Evolutionary conservation across 2,888 invertebrate genomes (phyloP).

Genomic region (Euzophera pinguis): DNA sequence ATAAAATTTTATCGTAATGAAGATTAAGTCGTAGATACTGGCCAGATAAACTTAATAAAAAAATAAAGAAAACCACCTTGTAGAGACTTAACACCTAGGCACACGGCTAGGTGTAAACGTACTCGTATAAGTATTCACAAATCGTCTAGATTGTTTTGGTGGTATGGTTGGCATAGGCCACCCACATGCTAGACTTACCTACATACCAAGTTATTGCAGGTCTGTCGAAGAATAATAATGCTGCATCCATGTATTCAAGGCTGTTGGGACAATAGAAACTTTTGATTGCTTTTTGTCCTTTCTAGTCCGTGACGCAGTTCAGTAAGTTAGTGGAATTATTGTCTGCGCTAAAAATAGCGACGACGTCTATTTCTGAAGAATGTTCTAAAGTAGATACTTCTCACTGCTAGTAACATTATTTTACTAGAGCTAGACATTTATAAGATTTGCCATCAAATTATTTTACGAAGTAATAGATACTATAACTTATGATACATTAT

Average conservation of each 20-base stretch:
- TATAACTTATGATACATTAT: too few species aligned
- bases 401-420: too few species aligned
- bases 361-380: neutral
- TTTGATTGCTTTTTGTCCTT: conserved; percentile 63
- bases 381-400: too few species aligned
- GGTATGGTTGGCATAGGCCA: conserved; percentile 50
- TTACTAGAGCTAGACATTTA: too few species aligned
- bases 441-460: too few species aligned
- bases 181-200: conserved; percentile 44
- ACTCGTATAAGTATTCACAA: conserved; percentile 48
- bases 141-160: conserved; percentile 43
- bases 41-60: neutral
- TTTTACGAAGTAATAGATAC: too few species aligned
- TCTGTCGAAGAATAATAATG: conserved; percentile 59
- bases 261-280: conserved; percentile 46
- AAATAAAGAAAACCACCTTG: neutral
- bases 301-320: conserved; percentile 29
- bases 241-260: conserved; percentile 46
- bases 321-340: conserved; percentile 13
- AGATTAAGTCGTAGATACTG: too few species aligned
- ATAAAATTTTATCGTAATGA: too few species aligned
- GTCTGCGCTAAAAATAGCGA: neutral
- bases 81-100: neutral
- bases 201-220: conserved; percentile 49
- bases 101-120: neutral